Evolutionary conservation across 2,888 invertebrate genomes (phyloP).

Genomic region (Pseudanteris insignis): DNA sequence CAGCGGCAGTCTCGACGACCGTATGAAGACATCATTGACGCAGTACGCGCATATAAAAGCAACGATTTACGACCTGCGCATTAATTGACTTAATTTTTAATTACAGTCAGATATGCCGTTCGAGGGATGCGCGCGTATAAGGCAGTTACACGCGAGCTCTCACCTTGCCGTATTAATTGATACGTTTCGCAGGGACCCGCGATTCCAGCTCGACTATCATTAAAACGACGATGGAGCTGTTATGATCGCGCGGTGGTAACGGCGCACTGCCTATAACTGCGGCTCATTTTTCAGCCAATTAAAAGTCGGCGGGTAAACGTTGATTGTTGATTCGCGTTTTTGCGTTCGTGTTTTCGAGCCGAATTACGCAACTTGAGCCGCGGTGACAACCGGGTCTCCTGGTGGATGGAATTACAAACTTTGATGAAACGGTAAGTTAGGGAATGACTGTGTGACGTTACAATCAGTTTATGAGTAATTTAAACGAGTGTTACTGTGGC

Average conservation of each 20-base stretch:
- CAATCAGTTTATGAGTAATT: no score
- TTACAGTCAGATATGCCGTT: conserved; percentile 22
- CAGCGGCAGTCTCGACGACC: conserved; percentile 19
- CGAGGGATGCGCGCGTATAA: conserved; percentile 9
- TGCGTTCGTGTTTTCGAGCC: no score
- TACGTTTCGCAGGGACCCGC: conserved; percentile 47
- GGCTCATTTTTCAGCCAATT: conserved; percentile 12
- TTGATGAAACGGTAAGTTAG: conserved; percentile 18
- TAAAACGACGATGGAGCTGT: conserved; percentile 49
- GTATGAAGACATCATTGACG: conserved; percentile 30
- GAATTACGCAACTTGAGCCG: no score
- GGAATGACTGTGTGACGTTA: conserved; percentile 23
- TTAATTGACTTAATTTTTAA: conserved; percentile 43
- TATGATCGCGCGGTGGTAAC: neutral
- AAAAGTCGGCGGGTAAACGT: neutral
- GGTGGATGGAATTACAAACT: conserved; percentile 30
- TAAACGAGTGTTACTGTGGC: no score
- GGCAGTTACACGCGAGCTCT: conserved; percentile 22
- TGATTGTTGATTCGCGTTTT: no score
- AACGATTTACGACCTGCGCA: conserved; percentile 18
- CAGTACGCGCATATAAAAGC: conserved; percentile 27
- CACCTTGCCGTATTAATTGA: conserved; percentile 50
- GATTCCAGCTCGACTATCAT: conserved; percentile 46
- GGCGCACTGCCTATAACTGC: neutral
- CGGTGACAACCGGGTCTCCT: no score